Conservation (phyloP, 2,888 invertebrate species). For the Argyresthia albistria region DNA sequence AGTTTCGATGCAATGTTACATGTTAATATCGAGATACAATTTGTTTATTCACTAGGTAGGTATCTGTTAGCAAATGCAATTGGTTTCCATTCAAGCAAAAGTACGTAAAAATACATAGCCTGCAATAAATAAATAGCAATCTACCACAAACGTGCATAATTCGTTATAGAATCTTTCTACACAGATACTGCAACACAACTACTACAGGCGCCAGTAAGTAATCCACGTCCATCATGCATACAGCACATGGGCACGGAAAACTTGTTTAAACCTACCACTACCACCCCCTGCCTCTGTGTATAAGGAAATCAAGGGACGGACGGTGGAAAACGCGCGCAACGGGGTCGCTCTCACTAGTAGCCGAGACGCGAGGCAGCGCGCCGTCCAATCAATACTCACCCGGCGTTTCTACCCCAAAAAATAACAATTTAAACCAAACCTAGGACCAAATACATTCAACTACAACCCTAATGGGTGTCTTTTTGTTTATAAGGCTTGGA, state of each 20-base stretch:
- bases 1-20: too few relatives aligned
- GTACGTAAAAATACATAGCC: too few relatives aligned
- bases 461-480: background rate
- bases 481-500: background rate
- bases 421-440: constrained; percentile 14
- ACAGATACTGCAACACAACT: too few relatives aligned
- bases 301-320: constrained; percentile 41
- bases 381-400: constrained; percentile 24
- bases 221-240: too few relatives aligned
- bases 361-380: constrained; percentile 53
- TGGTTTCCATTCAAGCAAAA: too few relatives aligned
- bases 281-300: constrained; percentile 20
- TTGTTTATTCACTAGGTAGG: too few relatives aligned
- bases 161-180: too few relatives aligned
- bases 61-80: too few relatives aligned
- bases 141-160: too few relatives aligned
- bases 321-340: constrained; percentile 56
- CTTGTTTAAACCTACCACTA: background rate
- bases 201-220: too few relatives aligned
- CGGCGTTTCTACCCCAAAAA: constrained; percentile 23
- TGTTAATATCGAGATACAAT: too few relatives aligned
- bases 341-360: constrained; percentile 24
- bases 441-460: constrained; percentile 12
- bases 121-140: too few relatives aligned
- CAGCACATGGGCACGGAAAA: background rate